Conservation (phyloP, 1,140 invertebrate genomes). For the Sarcophaga peregrina region DNA sequence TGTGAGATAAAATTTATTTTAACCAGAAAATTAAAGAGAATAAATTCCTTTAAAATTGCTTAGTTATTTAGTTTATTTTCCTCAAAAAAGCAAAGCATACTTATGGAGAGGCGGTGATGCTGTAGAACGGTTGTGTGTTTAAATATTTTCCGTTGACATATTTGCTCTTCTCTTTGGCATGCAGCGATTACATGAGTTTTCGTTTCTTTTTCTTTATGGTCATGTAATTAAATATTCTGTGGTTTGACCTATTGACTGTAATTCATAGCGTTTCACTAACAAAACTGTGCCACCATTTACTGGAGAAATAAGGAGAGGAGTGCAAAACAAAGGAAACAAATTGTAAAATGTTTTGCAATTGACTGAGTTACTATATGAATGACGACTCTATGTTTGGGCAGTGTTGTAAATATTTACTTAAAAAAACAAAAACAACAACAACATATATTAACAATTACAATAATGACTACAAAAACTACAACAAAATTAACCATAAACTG, state of each 20-base stretch:
- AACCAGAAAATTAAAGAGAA: too few relatives aligned
- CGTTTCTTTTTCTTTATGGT: neutral
- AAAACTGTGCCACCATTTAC: neutral
- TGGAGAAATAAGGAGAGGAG: neutral
- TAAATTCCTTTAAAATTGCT: too few relatives aligned
- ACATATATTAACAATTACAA: neutral
- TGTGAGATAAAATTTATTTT: too few relatives aligned
- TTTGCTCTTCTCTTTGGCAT: neutral
- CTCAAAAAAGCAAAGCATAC: neutral
- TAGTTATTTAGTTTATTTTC: neutral
- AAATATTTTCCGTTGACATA: neutral
- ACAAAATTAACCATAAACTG: too few relatives aligned
- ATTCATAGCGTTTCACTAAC: neutral
- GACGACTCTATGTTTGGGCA: neutral
- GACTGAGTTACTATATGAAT: neutral
- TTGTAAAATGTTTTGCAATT: too few relatives aligned
- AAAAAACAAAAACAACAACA: neutral
- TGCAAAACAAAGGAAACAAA: neutral
- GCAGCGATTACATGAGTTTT: neutral
- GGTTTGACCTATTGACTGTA: conserved; percentile 4
- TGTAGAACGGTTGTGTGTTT: neutral
- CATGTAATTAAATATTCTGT: conserved; percentile 8
- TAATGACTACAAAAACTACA: too few relatives aligned
- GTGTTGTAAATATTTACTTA: neutral
- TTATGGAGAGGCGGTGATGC: too few relatives aligned